Evolutionary conservation across 2,113 vertebrate genomes (phyloP), one percentile per base, ranked within the genome.

Genomic region (Sminthopsis crassicaudata): DNA sequence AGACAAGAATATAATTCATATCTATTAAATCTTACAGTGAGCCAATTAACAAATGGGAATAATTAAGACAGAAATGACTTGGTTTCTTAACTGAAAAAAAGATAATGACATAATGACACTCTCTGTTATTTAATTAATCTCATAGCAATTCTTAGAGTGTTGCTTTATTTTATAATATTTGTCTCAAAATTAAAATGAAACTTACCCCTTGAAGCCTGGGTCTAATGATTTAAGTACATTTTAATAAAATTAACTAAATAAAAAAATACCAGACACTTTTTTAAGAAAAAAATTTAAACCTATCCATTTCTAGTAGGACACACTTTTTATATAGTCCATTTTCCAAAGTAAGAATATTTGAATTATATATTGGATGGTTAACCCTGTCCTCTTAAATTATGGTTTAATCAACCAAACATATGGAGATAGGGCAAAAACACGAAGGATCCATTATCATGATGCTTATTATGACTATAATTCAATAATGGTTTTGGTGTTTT

Each of bases 11-110:
- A 94, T 97, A 95, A 96, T 97, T 96, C 25, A 57, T 84, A 89
- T 93, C 96, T 96, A 54, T 91, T 97, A 96, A 98, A 88, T 96
- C 90, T 97, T 97, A 91, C 67, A 96, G 94, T 94, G 95, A 97
- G 95, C 46, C 98, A 98, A 98, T 98, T 98, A 98, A 95, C 97
- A 98, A 98, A 93, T 98, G 98, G 96, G 96, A 98, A 97, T 97
- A 97, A 97, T 98, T 98, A 98, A 97, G 94, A 26, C 90, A 84
- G n/a, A 98, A 98, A 97, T 93, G 88, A 94, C 96, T 98, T 97
- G 90, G 94, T 98, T 97, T 98, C 97, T 94, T 98, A 98, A 98
- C 97, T 97, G 48, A 96, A 98, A 97, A 96, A 98, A 98, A 97
- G 95, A 93, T 95, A 98, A 96, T 94, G 53, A 60, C 92, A 91